phyloP scores from a whole-genome alignment of 2,888 invertebrate genomes.

The Erebia palarica region DNA sequence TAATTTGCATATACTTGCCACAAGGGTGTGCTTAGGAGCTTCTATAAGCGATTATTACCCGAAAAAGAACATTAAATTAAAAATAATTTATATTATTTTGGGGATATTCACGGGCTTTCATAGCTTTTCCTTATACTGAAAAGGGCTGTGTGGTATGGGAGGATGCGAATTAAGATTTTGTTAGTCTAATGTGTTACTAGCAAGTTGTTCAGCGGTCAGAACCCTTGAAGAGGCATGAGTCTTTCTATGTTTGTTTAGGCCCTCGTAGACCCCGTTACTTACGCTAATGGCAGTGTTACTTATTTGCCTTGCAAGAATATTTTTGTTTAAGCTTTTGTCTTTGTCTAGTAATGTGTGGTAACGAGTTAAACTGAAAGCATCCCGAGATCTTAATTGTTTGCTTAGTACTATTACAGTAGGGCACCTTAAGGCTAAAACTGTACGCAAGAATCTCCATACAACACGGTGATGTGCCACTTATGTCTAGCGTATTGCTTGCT shows the following conservation, averaged over 20 bases:
- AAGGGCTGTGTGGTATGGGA: slow-evolving; percentile 23
- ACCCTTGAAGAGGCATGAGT: slow-evolving; percentile 38
- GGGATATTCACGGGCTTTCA: slow-evolving; percentile 25
- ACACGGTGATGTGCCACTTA: too few species aligned
- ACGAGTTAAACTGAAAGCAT: neutral
- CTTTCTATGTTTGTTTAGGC: slow-evolving; percentile 46
- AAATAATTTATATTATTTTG: slow-evolving; percentile 35
- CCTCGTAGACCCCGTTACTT: slow-evolving; percentile 39
- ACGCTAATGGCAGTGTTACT: slow-evolving; percentile 43
- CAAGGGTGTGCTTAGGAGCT: slow-evolving; percentile 31
- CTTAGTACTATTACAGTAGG: neutral
- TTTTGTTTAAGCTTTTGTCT: slow-evolving; percentile 31
- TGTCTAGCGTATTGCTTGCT: neutral
- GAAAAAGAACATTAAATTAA: slow-evolving; percentile 34
- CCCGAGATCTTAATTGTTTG: neutral
- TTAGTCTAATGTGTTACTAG: slow-evolving; percentile 41
- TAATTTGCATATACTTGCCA: slow-evolving; percentile 37
- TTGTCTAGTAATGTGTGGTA: slow-evolving; percentile 11
- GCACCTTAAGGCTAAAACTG: too few species aligned
- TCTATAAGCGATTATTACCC: slow-evolving; percentile 34
- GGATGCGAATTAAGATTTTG: slow-evolving; percentile 38
- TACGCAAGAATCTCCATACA: too few species aligned
- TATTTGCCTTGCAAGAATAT: slow-evolving; percentile 40
- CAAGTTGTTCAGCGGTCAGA: slow-evolving; percentile 35
- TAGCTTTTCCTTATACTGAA: slow-evolving; percentile 11